Conservation (phyloP, 2,888 invertebrate species). For the Bellardia bayeri region DNA sequence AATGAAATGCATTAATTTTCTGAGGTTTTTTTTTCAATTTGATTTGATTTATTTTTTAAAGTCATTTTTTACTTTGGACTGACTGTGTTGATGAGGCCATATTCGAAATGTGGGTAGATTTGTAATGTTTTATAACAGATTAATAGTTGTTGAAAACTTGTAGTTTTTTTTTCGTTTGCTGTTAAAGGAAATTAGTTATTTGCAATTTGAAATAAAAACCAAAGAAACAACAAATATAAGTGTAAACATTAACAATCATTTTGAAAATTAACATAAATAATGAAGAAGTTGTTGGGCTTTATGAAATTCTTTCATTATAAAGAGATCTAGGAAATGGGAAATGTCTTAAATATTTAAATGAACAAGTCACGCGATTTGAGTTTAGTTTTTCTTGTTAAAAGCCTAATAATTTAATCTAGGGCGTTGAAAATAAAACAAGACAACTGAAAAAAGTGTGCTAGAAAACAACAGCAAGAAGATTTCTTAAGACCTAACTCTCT, state of each 20-base stretch:
- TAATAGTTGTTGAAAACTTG: slow-evolving; percentile 48
- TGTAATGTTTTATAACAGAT: slow-evolving; percentile 47
- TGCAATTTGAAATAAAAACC: not conserved
- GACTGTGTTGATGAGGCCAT: slow-evolving; percentile 25
- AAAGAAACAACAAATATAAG: slow-evolving; percentile 27
- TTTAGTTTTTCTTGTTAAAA: not conserved
- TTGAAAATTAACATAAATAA: slow-evolving; percentile 61
- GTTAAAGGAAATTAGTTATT: slow-evolving; percentile 53
- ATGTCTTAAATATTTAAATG: not conserved
- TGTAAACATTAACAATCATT: slow-evolving; percentile 57
- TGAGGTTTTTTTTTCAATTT: not conserved
- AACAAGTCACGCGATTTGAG: slow-evolving; percentile 22
- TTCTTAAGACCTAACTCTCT: no score
- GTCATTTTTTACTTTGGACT: slow-evolving; percentile 21
- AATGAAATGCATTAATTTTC: slow-evolving; percentile 52
- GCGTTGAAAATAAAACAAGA: no score
- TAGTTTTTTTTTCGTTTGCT: slow-evolving; percentile 9
- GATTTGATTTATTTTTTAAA: slow-evolving; percentile 40
- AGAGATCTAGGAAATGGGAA: not conserved
- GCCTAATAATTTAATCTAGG: no score
- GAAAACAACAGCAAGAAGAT: no score
- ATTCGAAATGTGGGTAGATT: slow-evolving; percentile 37
- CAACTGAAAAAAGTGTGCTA: no score
- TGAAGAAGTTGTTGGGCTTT: slow-evolving; percentile 39
- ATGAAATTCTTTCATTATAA: slow-evolving; percentile 45